Conservation (phyloP, 2,888 invertebrate species). For the Euproctis similis region DNA sequence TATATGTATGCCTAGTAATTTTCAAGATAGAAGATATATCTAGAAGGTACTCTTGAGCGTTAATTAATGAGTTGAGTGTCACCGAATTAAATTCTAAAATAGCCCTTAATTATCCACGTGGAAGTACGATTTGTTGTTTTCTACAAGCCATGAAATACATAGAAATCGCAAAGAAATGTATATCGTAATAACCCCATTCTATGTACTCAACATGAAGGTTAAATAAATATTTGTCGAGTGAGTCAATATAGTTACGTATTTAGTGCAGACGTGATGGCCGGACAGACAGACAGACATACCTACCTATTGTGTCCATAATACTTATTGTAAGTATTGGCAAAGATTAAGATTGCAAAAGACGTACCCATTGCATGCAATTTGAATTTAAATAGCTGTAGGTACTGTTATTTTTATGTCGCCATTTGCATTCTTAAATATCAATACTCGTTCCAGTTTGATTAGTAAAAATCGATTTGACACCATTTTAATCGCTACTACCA, state of each 20-base stretch:
- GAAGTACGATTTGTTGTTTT: too few species aligned
- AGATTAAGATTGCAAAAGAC: conserved; percentile 28
- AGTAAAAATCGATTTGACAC: too few species aligned
- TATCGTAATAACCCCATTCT: not conserved
- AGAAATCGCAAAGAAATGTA: too few species aligned
- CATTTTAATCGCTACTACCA: too few species aligned
- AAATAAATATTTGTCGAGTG: conserved; percentile 36
- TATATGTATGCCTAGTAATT: too few species aligned
- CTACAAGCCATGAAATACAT: too few species aligned
- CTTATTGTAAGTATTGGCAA: conserved; percentile 32
- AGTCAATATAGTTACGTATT: conserved; percentile 46
- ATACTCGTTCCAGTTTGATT: not conserved
- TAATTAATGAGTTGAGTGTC: too few species aligned
- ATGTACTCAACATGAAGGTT: conserved; percentile 31
- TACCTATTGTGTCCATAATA: conserved; percentile 34
- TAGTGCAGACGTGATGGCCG: conserved; percentile 43
- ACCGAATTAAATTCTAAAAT: too few species aligned
- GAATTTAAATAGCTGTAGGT: conserved; percentile 21
- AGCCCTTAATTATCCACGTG: too few species aligned
- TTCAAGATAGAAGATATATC: too few species aligned
- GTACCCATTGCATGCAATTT: conserved; percentile 11
- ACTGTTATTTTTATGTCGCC: conserved; percentile 8
- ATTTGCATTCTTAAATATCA: not conserved
- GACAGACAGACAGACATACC: conserved; percentile 38
- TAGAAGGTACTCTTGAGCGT: too few species aligned